Conservation (phyloP, 64 coral and sea anemone genomes). For the Anthopleura sola region DNA sequence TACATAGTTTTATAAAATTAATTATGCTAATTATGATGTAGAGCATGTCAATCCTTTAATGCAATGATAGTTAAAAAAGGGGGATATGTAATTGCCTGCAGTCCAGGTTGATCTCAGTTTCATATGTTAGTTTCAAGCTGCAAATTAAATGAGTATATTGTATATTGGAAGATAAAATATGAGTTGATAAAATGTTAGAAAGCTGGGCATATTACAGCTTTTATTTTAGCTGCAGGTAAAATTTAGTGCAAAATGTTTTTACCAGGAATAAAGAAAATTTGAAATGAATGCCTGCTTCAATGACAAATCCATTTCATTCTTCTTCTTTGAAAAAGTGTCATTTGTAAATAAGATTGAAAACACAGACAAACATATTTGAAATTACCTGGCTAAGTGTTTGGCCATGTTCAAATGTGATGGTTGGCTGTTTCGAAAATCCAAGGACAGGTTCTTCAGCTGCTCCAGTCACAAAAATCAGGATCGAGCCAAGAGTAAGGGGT, state of each 20-base stretch:
- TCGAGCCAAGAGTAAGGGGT: constrained; percentile 20
- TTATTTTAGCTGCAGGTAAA: no score
- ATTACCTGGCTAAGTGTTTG: constrained; percentile 13
- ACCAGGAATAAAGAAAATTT: no score
- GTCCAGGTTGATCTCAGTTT: neutral
- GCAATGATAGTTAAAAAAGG: neutral
- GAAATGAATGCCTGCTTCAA: no score
- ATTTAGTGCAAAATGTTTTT: no score
- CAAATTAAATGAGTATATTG: neutral
- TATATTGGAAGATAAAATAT: neutral
- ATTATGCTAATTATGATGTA: neutral
- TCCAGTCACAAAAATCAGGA: constrained; percentile 40
- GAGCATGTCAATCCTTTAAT: neutral
- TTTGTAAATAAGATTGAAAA: neutral
- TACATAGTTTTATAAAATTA: neutral
- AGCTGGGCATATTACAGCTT: no score
- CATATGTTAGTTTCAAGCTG: neutral
- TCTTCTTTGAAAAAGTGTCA: no score
- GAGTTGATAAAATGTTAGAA: neutral
- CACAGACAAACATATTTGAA: neutral
- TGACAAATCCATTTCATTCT: no score
- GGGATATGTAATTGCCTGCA: neutral
- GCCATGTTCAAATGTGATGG: constrained; percentile 27
- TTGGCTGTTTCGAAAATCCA: constrained; percentile 35
- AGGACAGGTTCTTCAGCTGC: constrained; percentile 55